Evolutionary conservation across 2,888 invertebrate species (phyloP).

Genomic region (Pomacea canaliculata): DNA sequence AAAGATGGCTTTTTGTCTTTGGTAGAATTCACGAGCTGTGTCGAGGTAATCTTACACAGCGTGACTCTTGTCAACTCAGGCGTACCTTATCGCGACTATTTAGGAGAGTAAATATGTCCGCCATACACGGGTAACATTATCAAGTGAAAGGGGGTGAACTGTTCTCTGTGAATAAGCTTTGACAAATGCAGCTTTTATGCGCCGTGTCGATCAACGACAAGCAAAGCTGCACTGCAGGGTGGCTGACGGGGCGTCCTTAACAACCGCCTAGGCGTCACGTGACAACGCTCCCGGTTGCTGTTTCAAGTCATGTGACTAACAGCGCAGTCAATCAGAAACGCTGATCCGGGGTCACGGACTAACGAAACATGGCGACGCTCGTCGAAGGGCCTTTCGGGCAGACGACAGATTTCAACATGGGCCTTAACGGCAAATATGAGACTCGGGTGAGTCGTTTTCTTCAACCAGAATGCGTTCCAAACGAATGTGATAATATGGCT

Average conservation of each 20-base stretch:
- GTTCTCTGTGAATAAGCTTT: too few relatives aligned
- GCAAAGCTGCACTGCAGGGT: neutral
- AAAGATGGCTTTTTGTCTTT: too few relatives aligned
- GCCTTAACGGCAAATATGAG: conserved; percentile 15
- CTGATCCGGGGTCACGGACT: conserved; percentile 12
- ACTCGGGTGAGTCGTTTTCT: conserved; percentile 8
- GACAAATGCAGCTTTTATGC: too few relatives aligned
- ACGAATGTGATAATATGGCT: neutral
- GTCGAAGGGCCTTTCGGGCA: conserved; percentile 10
- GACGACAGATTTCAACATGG: conserved; percentile 24
- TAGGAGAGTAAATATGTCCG: too few relatives aligned
- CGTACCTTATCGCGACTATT: too few relatives aligned
- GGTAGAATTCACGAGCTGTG: too few relatives aligned
- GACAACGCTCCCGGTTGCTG: conserved; percentile 18
- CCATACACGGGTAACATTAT: too few relatives aligned
- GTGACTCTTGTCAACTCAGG: too few relatives aligned
- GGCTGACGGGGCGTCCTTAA: neutral
- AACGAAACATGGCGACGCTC: conserved; percentile 23
- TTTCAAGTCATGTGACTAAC: conserved; percentile 10
- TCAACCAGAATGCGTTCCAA: too few relatives aligned
- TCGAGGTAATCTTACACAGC: too few relatives aligned
- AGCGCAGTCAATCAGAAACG: conserved; percentile 1
- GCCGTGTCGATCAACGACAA: too few relatives aligned
- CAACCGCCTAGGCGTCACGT: conserved; percentile 6
- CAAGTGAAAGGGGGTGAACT: too few relatives aligned